Base-by-base conservation (phyloP, 1,140 invertebrate genomes). In the Conus ventricosus region DNA sequence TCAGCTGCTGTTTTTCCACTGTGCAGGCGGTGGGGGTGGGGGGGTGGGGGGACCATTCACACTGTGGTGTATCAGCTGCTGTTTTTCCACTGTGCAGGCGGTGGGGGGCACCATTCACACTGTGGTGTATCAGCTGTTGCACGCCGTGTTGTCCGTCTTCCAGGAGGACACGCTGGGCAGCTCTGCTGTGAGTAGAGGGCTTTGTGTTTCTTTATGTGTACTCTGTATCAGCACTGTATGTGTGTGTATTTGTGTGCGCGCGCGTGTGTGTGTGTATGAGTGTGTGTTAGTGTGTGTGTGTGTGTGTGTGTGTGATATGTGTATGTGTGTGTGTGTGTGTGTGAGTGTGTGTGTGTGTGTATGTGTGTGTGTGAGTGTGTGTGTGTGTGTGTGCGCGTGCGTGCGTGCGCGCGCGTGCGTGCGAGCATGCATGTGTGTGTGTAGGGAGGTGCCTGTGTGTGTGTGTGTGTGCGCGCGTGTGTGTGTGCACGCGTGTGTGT, bases 91-190 rank as follows among this genome's bases (percentile, higher is more conserved):
- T 71, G 67, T 71, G 67, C 20, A 53, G 78, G 78, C 11, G n/a
- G n/a, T n/a, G n/a, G n/a, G n/a, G 78, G 8, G n/a, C 6, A 60
- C 88, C 1, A 86, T 86, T 15, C 91, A 92, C 51, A 90, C 84
- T 81, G 87, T 91, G 57, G 89, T 94, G 15, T 94, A 93, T 78
- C 75, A 60, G 85, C 27, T 93, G 20, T 75, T 94, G 85, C 91
- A 89, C 82, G 88, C 90, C 51, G 87, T 92, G 5, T 88, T 94
- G 55, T 85, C 89, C 15, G 76, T 90, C 0, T 94, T 93, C 91
- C 91, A 94, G 63, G 92, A 94, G 84, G 90, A 92, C 15, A 90
- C 92, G 1, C 83, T 94, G 13, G 94, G 93, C 20, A 88, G 87
- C n/a, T 20, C 81, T 27, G 76, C 84, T 53, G 89, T 90, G 57